Evolutionary conservation across 2,888 invertebrate species (phyloP).

Genomic region (Arctia plantaginis): DNA sequence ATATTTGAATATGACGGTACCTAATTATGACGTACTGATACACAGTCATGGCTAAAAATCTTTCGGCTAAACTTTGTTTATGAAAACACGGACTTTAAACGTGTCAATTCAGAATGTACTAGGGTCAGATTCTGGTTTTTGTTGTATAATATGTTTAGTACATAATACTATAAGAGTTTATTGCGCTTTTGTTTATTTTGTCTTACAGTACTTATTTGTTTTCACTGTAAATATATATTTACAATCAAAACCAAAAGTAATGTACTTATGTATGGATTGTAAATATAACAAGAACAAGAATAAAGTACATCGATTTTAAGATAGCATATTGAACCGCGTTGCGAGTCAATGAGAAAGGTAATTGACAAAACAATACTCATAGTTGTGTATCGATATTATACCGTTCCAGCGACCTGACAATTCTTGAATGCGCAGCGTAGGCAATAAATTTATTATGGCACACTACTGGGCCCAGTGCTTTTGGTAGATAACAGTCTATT

Average conservation of each 20-base stretch:
- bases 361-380: conserved; percentile 49
- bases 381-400: conserved; percentile 64
- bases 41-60: not conserved
- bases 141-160: not conserved
- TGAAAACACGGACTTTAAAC: not conserved
- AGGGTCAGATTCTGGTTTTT: not conserved
- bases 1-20: not conserved
- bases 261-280: conserved; percentile 11
- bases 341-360: conserved; percentile 62
- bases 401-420: conserved; percentile 58
- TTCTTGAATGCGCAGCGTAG: conserved; percentile 27
- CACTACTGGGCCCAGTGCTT: conserved; percentile 40
- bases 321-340: conserved; percentile 51
- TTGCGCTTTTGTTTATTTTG: too few species aligned
- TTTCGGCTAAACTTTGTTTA: too few species aligned
- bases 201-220: too few species aligned
- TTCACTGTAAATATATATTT: conserved; percentile 43
- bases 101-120: not conserved
- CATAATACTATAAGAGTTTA: conserved; percentile 17
- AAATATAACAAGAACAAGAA: conserved; percentile 42
- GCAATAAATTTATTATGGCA: conserved; percentile 39
- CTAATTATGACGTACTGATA: not conserved
- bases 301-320: conserved; percentile 65
- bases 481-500: conserved; percentile 42
- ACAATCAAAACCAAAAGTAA: conserved; percentile 53